Evolutionary conservation across 2,888 invertebrate genomes (phyloP), one percentile per base, ranked within the genome.

Genomic region (Malachius bipustulatus): DNA sequence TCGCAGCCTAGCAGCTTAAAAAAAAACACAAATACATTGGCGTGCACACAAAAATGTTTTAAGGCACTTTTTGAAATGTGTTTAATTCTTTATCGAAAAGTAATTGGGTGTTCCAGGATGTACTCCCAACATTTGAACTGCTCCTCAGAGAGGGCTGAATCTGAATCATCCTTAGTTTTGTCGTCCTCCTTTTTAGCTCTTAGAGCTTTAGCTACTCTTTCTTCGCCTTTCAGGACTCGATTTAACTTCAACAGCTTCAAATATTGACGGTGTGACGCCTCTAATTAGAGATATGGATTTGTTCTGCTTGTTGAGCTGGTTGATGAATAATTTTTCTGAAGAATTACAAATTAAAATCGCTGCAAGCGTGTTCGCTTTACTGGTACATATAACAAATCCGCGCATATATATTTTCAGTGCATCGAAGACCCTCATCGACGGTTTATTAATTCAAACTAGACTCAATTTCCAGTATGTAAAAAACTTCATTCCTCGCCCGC

Each of bases 91-190:
- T 87, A 59, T 88, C 87, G 51, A 89, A 89, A 2, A 89, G 55
- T 55, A 88, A 66, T 55, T 88, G 88, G 0, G 88, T 88, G 85
- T 54, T 89, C 89, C 31, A 89, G 61, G 85, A 89, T 88, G 51
- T 89, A 89, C 50, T 89, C 89, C 89, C 89, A 89, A 55, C 88
- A 89, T 55, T 87, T 82, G 53, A 85, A 87, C 55, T 88, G 88
- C 56, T 89, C 89, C 51, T 87, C 88, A 2, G 82, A 78, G 38
- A 79, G 66, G 4, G 65, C 70, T 1, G 67, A 72, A 55, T 70
- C 72, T 3, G 66, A 66, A 49, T 73, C 72, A 34, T 70, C 69
- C 53, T 70, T 65, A 26, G 48, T 50, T 12, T 47, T 47, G 16
- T 51, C 53, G 40, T 75, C 73, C 48, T 79, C 78, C n/a, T 75